A percentile compares a stretch with the other conserved stretches of the same genome.
These are phyloP conservation scores for Synanthedon andrenaeformis DNA, from an alignment of 2,888 invertebrate genomes.

Conservation along the genomic window DNA sequence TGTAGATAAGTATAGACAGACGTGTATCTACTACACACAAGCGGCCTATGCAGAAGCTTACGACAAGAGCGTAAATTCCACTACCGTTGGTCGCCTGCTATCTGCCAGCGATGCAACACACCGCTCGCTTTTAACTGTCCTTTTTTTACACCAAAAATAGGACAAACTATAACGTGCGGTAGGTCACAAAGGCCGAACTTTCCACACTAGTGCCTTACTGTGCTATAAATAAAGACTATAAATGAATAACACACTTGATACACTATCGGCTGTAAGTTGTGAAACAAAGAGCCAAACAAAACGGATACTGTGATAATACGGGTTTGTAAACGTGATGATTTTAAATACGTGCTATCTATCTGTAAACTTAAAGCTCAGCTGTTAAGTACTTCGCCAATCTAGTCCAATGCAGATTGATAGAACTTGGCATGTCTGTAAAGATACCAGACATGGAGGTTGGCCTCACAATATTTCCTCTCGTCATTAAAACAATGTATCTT, in stretches of 20 bases:
- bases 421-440: too few species aligned
- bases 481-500: too few species aligned
- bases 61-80: slow-evolving; percentile 31
- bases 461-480: too few species aligned
- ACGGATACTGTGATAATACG: not conserved
- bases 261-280: not conserved
- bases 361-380: too few species aligned
- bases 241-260: not conserved
- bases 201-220: not conserved
- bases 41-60: slow-evolving; percentile 11
- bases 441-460: too few species aligned
- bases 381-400: too few species aligned
- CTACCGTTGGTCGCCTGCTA: slow-evolving; percentile 11
- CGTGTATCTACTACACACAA: not conserved
- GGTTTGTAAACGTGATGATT: not conserved
- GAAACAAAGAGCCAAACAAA: not conserved
- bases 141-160: not conserved
- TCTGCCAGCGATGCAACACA: slow-evolving; percentile 12
- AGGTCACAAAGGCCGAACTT: not conserved
- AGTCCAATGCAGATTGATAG: too few species aligned
- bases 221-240: not conserved
- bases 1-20: too few species aligned
- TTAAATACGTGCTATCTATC: too few species aligned
- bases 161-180: not conserved
- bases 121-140: slow-evolving; percentile 1